Conservation (phyloP, 1,140 invertebrate species). For the Drosophila pallidifrons region DNA sequence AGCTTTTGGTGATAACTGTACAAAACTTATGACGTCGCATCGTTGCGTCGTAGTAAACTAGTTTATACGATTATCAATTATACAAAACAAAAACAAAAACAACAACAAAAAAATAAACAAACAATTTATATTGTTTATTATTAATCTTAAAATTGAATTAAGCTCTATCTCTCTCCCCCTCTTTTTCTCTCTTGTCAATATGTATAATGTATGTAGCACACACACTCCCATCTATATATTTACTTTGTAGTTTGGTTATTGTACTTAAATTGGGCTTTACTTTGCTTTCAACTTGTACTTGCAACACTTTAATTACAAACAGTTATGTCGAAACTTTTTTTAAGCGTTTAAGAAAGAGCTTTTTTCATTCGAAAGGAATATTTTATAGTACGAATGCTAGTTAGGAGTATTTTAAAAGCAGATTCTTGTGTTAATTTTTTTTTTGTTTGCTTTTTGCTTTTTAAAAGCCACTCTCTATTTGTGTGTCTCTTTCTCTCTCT, state of each 20-base stretch:
- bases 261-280: constrained; percentile 45
- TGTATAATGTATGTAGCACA: constrained; percentile 34
- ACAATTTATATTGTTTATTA: constrained; percentile 1
- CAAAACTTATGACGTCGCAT: constrained; percentile 6
- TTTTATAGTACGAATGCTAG: not conserved
- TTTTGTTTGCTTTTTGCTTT: constrained; percentile 4
- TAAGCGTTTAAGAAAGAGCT: constrained; percentile 28
- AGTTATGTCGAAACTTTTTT: not conserved
- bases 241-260: constrained; percentile 58
- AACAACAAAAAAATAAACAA: not conserved
- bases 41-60: constrained; percentile 17
- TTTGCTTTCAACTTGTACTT: constrained; percentile 56
- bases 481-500: constrained; percentile 34
- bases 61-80: constrained; percentile 29
- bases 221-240: constrained; percentile 35
- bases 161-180: constrained; percentile 31
- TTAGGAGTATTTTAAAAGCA: not conserved
- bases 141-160: constrained; percentile 32
- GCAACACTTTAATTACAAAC: constrained; percentile 15
- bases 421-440: constrained; percentile 11
- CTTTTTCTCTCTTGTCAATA: constrained; percentile 7
- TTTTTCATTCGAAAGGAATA: constrained; percentile 25
- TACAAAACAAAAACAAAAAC: constrained; percentile 8
- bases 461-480: constrained; percentile 36
- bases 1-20: constrained; percentile 52